Base-by-base conservation (phyloP, 92 coral and sea anemone genomes). In the Epizoanthus fatuus region DNA sequence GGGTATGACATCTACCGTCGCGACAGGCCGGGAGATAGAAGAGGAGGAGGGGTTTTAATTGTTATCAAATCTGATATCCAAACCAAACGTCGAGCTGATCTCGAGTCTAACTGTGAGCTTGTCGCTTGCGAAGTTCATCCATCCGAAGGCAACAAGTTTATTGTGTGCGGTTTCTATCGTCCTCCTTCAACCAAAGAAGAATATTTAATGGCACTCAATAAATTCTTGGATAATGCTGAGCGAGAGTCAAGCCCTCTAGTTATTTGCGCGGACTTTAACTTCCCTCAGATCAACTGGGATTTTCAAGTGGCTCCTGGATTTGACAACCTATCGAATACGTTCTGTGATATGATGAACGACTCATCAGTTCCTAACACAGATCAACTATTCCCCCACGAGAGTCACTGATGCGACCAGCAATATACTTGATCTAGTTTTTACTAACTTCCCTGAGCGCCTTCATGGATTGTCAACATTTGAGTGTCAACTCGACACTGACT, bases 1-100 rank as follows among this genome's bases (percentile, higher is more conserved):
- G 68, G 92, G 40, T 88, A 75, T 70, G 66, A 39, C 75, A 54
- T 88, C 54, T 81, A 72, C 71, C 83, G 91, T 73, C 71, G 53
- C 51, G 81, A 84, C 71, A 84, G 85, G 57, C 71, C 37, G 51
- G 79, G 65, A 42, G 83, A 68, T 52, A 75, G 25, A 84, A 77
- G 80, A 62, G 92, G 92, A 49, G 85, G 90, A 68, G 88, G 85
- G 44, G 92, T 89, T 83, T 69, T 89, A 15, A 83, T 89, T 20
- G 89, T 85, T 45, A 75, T 77, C 47, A 89, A 84, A 74, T 14
- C 59, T 44, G 62, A 64, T 9, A 62, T 79, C 12, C 53, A 72
- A 45, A 69, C 70, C 19, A 74, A 56, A 17, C 86, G 89, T 54
- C 80, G 89, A 12, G 25, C 70, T 82, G 87, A 83, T 38, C 56